These are phyloP conservation scores for Enteromius anoplus DNA, from an alignment of 2,797 vertebrate species.

Conservation along the genomic window DNA sequence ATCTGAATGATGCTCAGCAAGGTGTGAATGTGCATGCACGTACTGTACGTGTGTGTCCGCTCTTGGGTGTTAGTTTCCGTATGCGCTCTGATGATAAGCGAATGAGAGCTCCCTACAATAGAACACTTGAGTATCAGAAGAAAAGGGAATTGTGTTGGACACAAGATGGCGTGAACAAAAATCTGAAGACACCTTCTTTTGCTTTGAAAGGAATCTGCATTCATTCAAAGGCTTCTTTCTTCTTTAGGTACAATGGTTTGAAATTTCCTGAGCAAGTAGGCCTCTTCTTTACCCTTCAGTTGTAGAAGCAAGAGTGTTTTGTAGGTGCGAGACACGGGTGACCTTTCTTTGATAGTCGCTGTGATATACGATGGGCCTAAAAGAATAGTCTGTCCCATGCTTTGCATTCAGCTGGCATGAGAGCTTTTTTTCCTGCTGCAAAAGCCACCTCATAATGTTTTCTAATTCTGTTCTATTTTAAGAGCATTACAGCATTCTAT, in stretches of 20 bases:
- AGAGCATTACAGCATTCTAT: slow-evolving; percentile 74
- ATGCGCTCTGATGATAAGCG: slow-evolving; percentile 55
- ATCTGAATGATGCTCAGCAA: slow-evolving; percentile 37
- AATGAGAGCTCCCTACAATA: slow-evolving; percentile 47
- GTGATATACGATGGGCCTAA: slow-evolving; percentile 58
- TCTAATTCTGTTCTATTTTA: slow-evolving; percentile 69
- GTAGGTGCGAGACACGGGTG: slow-evolving; percentile 53
- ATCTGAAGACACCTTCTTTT: slow-evolving; percentile 56
- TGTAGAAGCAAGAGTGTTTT: slow-evolving; percentile 48
- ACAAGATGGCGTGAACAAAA: slow-evolving; percentile 52
- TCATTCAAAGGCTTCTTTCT: slow-evolving; percentile 54
- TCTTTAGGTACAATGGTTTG: slow-evolving; percentile 53
- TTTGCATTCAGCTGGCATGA: slow-evolving; percentile 71
- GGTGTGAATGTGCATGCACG: slow-evolving; percentile 21
- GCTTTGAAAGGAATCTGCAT: slow-evolving; percentile 56
- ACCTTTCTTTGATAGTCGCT: slow-evolving; percentile 59
- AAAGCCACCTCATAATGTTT: slow-evolving; percentile 72
- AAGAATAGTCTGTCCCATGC: slow-evolving; percentile 56
- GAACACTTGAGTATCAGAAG: slow-evolving; percentile 48
- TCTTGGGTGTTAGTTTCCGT: slow-evolving; percentile 38
- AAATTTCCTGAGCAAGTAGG: slow-evolving; percentile 55
- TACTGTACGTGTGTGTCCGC: slow-evolving; percentile 21
- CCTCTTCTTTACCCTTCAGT: slow-evolving; percentile 52
- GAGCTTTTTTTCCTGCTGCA: slow-evolving; percentile 72
- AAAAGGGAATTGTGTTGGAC: slow-evolving; percentile 52